These are phyloP conservation scores for Orycteropus afer DNA, from an alignment of 2,113 vertebrate species.

Conservation along the genomic window DNA sequence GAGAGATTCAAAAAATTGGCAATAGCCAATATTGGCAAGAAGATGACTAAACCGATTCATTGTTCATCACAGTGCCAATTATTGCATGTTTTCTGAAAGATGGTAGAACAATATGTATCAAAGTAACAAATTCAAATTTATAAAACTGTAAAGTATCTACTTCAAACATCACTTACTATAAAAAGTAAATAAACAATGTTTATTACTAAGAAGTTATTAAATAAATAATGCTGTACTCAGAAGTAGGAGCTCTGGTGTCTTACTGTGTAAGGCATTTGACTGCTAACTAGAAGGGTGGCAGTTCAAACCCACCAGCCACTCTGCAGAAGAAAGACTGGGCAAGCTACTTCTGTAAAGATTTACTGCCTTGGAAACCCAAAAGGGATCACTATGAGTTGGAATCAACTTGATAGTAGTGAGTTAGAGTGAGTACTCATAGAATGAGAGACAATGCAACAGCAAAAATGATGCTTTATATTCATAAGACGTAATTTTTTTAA, in stretches of 20 bases:
- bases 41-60: neutral
- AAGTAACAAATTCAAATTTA: neutral
- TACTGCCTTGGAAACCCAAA: too few relatives aligned
- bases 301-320: too few relatives aligned
- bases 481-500: neutral
- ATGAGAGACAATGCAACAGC: neutral
- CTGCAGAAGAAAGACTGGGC: too few relatives aligned
- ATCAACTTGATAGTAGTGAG: too few relatives aligned
- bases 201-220: neutral
- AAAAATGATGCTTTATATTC: neutral
- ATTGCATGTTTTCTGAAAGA: neutral
- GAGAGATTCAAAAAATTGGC: neutral
- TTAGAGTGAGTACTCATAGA: neutral
- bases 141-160: neutral
- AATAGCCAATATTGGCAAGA: neutral
- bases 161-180: neutral
- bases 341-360: too few relatives aligned
- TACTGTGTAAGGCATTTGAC: too few relatives aligned
- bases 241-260: too few relatives aligned
- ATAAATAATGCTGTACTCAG: neutral
- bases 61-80: neutral
- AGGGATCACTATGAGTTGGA: too few relatives aligned
- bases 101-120: neutral
- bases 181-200: neutral
- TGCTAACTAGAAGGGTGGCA: too few relatives aligned